Percentiles rank a stretch among this genome's conserved stretches.
Evolutionary conservation across 1,140 invertebrate species (phyloP).

Genomic region (Acromyrmex heyeri): DNA sequence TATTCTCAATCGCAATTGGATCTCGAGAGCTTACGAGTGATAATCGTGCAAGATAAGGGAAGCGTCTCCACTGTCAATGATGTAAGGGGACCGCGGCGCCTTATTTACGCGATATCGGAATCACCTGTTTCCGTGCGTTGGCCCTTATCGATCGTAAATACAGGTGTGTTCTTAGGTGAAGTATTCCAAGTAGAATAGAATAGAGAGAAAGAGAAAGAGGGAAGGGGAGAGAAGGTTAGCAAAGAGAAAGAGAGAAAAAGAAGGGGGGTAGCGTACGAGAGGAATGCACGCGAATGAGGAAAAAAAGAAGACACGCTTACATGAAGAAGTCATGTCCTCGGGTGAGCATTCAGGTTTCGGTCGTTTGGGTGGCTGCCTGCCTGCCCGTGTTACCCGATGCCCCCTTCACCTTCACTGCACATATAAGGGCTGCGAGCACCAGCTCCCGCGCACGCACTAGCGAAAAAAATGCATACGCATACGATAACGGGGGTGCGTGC

Average conservation of each 20-base stretch:
- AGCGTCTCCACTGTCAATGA: neutral
- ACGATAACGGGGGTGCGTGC: slow-evolving; percentile 84
- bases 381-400: slow-evolving; percentile 84
- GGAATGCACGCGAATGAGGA: slow-evolving; percentile 24
- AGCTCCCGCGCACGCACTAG: slow-evolving; percentile 79
- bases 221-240: neutral
- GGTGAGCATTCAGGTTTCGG: slow-evolving; percentile 79
- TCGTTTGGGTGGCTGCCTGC: slow-evolving; percentile 76
- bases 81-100: neutral
- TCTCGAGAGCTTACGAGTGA: neutral
- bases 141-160: slow-evolving; percentile 52
- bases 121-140: slow-evolving; percentile 59
- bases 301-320: slow-evolving; percentile 50
- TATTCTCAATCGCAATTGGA: slow-evolving; percentile 16
- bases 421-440: slow-evolving; percentile 83
- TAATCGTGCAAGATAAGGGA: slow-evolving; percentile 30
- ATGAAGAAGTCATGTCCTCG: slow-evolving; percentile 61
- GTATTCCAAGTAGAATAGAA: neutral
- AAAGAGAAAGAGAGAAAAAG: neutral
- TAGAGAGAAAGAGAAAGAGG: neutral
- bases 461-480: slow-evolving; percentile 84
- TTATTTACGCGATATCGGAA: slow-evolving; percentile 47
- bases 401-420: slow-evolving; percentile 80
- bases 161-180: slow-evolving; percentile 46
- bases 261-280: slow-evolving; percentile 31